These are phyloP conservation scores for Hydrolagus affinis DNA, from an alignment of 2,113 vertebrate genomes.

Conservation along the genomic window DNA sequence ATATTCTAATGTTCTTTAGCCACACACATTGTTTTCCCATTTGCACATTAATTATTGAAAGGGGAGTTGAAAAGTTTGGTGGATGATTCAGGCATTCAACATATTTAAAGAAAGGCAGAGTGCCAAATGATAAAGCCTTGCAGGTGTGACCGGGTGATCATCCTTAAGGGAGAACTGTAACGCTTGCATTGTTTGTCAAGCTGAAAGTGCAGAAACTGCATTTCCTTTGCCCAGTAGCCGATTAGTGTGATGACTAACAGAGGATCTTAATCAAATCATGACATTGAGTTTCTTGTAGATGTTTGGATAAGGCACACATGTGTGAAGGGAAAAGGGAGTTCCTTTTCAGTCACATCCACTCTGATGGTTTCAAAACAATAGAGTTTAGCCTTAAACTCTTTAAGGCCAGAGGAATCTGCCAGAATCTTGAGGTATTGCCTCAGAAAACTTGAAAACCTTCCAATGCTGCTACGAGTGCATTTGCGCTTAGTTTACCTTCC, in stretches of 20 bases:
- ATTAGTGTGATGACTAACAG: conserved; percentile 23
- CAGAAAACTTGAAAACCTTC: conserved; percentile 13
- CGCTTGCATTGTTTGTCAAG: conserved; percentile 24
- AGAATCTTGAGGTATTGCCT: neutral
- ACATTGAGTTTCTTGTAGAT: neutral
- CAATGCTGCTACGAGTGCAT: neutral
- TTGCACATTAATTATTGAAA: conserved; percentile 13
- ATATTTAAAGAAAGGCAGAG: neutral
- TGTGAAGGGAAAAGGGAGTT: conserved; percentile 29
- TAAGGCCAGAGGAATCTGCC: neutral
- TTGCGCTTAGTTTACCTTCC: neutral
- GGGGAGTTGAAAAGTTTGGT: neutral
- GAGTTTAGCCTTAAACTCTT: neutral
- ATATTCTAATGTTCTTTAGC: neutral
- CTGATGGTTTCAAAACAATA: conserved; percentile 23
- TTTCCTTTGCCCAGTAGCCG: conserved; percentile 15
- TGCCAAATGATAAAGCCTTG: neutral
- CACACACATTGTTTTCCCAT: neutral
- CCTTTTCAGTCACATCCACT: conserved; percentile 21
- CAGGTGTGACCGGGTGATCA: conserved; percentile 20
- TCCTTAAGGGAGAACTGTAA: neutral
- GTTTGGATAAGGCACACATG: conserved; percentile 10
- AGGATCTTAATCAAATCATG: conserved; percentile 22
- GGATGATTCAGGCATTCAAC: neutral
- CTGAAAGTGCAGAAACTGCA: neutral